Evolutionary conservation across 2,797 vertebrate genomes (phyloP).

Genomic region (Neopelma chrysocephalum): DNA sequence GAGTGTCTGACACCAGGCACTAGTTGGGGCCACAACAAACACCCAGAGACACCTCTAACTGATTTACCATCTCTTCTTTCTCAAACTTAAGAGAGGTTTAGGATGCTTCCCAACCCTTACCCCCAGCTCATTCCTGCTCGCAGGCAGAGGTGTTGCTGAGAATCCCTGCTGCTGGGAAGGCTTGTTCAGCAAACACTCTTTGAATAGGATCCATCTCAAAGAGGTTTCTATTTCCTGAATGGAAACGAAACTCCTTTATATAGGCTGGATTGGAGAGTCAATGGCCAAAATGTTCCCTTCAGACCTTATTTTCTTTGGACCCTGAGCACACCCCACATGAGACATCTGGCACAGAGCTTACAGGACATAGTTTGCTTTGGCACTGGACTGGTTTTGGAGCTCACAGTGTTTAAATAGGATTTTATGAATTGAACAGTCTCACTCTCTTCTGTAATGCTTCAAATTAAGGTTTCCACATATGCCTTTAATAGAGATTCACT

Average conservation of each 20-base stretch:
- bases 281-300: constrained; percentile 39
- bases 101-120: not conserved
- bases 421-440: constrained; percentile 46
- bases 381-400: constrained; percentile 11
- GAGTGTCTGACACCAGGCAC: accelerated
- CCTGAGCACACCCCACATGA: constrained; percentile 20
- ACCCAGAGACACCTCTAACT: not conserved
- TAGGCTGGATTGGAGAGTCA: not conserved
- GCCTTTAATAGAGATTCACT: constrained; percentile 62
- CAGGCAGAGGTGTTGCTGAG: not conserved
- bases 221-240: constrained; percentile 17
- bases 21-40: accelerated
- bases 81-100: not conserved
- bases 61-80: not conserved
- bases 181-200: not conserved
- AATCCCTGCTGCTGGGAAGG: not conserved
- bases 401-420: constrained; percentile 36
- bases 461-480: constrained; percentile 59
- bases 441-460: constrained; percentile 36
- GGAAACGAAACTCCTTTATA: constrained; percentile 25
- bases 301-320: constrained; percentile 61
- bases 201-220: constrained; percentile 8
- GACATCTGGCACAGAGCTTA: constrained; percentile 45
- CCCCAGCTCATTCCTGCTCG: not conserved
- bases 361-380: constrained; percentile 63